Conservation (phyloP, 2,113 vertebrate species). For the Triplophysa dalaica region DNA sequence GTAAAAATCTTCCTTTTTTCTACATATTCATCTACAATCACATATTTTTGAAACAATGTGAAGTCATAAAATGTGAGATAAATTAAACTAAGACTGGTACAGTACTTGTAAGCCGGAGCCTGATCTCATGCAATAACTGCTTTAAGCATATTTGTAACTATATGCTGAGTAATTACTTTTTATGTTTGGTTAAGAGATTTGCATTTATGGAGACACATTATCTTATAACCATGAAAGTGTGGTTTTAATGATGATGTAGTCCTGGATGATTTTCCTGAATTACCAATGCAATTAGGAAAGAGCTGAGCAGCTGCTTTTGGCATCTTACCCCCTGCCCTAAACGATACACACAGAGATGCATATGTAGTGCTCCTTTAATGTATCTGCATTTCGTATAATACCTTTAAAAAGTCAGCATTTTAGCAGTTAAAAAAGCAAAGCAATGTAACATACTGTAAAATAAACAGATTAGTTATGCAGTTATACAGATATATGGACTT, state of each 20-base stretch:
- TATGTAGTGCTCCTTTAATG: neutral
- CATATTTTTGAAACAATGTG: too few relatives aligned
- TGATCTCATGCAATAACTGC: neutral
- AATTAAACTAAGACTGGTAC: neutral
- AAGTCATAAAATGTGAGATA: too few relatives aligned
- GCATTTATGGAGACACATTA: neutral
- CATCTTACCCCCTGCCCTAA: neutral
- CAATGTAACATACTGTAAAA: too few relatives aligned
- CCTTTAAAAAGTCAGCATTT: neutral
- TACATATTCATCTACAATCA: too few relatives aligned
- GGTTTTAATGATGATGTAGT: neutral
- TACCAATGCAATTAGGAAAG: neutral
- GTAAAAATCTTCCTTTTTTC: too few relatives aligned
- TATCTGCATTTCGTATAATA: neutral
- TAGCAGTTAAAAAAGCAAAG: too few relatives aligned
- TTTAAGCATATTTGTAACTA: neutral
- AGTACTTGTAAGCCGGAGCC: neutral
- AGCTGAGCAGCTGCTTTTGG: constrained; percentile 22
- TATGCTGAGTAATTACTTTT: neutral
- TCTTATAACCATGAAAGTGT: neutral
- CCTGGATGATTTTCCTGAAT: constrained; percentile 2
- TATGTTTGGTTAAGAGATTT: neutral
- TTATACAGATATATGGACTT: too few relatives aligned
- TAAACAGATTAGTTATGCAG: too few relatives aligned
- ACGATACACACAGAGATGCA: neutral